Percentiles rank a stretch among this genome's conserved stretches.
Evolutionary conservation across 2,888 invertebrate genomes (phyloP).

Genomic region (Ennomos erosarius): DNA sequence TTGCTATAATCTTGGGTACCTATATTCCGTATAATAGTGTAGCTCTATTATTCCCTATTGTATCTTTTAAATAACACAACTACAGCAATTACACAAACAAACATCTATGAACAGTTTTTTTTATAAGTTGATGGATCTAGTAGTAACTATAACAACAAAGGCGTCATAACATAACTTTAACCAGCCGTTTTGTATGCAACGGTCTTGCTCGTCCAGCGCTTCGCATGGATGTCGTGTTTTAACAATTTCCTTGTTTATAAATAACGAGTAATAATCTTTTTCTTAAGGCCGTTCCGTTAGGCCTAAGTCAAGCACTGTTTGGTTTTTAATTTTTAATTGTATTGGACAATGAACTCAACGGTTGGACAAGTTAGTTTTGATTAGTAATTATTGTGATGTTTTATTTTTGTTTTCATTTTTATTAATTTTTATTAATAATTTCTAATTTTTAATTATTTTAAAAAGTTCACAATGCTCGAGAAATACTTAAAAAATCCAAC

Average conservation of each 20-base stretch:
- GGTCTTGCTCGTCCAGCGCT: constrained; percentile 4
- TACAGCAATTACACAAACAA: constrained; percentile 5
- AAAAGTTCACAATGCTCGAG: too few relatives aligned
- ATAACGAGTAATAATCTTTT: constrained; percentile 12
- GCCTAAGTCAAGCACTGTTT: neutral
- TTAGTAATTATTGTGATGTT: too few relatives aligned
- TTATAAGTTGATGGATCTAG: constrained; percentile 11
- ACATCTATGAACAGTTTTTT: constrained; percentile 8
- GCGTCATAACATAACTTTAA: constrained; percentile 26
- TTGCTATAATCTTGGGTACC: neutral
- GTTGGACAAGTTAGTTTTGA: too few relatives aligned
- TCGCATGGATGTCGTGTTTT: constrained; percentile 10
- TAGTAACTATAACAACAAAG: constrained; percentile 2
- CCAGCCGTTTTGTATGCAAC: constrained; percentile 32
- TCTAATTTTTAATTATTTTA: too few relatives aligned
- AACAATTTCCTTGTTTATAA: constrained; percentile 37
- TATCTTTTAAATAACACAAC: neutral
- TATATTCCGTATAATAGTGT: too few relatives aligned
- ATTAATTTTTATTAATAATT: too few relatives aligned
- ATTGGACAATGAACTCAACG: too few relatives aligned
- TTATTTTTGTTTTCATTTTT: too few relatives aligned
- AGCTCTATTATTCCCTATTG: neutral
- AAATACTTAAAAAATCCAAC: too few relatives aligned
- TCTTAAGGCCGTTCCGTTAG: constrained; percentile 3
- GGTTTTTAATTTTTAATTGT: too few relatives aligned